Evolutionary conservation across 2,888 invertebrate genomes (phyloP), one percentile per base, ranked within the genome.

Genomic region (Microdon myrmicae): DNA sequence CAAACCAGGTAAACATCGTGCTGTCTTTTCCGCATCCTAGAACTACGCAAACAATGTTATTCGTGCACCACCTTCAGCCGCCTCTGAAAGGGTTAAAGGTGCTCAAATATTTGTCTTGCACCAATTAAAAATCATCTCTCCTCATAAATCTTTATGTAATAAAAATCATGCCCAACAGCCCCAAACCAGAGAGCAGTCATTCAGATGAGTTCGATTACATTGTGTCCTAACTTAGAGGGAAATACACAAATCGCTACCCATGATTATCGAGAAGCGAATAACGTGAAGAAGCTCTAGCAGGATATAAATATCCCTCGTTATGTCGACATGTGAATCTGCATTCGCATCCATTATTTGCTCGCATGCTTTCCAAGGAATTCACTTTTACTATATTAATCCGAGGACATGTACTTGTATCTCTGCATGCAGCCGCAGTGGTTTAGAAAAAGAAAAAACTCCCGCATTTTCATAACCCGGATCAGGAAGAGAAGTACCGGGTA

Each of bases 101-200:
- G 67, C 29, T 68, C 68, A 72, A 74, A 74, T 74, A 74, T 74
- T 75, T 74, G 55, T 49, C 34, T 41, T 61, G 29, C 67, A 64
- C 74, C 74, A 74, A 74, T 74, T 74, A 74, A 74, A 72, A 73
- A 69, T 69, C 72, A 8, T 22, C n/a, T n/a, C n/a, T n/a, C n/a
- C n/a, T n/a, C n/a, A n/a, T n/a, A n/a, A n/a, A n/a, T n/a, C n/a
- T n/a, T n/a, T n/a, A n/a, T n/a, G n/a, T n/a, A n/a, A n/a, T n/a
- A n/a, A n/a, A n/a, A n/a, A 17, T 5, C 13, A 23, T 14, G 19
- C 34, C 25, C 14, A 31, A 10, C 6, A 12, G 13, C 13, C 17
- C n/a, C 22, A 32, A 9, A 7, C 20, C 53, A 60, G 47, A 37
- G 47, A 60, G 47, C 54, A 60, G 31, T 39, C 12, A 8, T 7